Conservation (phyloP, 2,797 vertebrate genomes). For the Carapus acus region DNA sequence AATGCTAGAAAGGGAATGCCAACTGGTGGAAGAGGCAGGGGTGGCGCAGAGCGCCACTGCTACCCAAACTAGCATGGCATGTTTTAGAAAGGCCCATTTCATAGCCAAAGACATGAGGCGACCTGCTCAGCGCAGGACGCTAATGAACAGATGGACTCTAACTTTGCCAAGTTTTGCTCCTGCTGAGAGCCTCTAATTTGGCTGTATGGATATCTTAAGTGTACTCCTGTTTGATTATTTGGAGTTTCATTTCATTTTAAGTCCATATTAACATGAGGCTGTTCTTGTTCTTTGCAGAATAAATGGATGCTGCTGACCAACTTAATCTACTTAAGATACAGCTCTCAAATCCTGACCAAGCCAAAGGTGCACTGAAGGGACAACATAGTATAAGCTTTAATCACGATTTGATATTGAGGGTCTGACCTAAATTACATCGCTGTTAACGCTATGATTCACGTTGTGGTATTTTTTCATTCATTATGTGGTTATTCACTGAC, state of each 20-base stretch:
- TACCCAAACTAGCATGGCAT: conserved; percentile 48
- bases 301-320: too few species aligned
- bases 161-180: conserved; percentile 41
- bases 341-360: too few species aligned
- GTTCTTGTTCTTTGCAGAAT: too few species aligned
- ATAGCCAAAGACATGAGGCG: conserved; percentile 60
- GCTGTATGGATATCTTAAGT: too few species aligned
- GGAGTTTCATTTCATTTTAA: too few species aligned
- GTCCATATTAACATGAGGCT: too few species aligned
- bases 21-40: conserved; percentile 12
- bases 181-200: conserved; percentile 42
- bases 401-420: too few species aligned
- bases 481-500: conserved; percentile 5
- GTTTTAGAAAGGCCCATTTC: conserved; percentile 66
- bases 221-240: too few species aligned
- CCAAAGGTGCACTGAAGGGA: too few species aligned
- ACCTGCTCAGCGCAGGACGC: conserved; percentile 42
- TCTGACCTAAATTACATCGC: too few species aligned
- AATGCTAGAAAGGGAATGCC: conserved; percentile 16
- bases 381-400: too few species aligned
- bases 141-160: conserved; percentile 55
- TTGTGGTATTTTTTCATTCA: not conserved
- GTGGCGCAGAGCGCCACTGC: conserved; percentile 28
- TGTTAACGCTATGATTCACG: not conserved
- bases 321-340: too few species aligned